Percentiles rank a stretch among this genome's conserved stretches.
These are phyloP conservation scores for Chesias legatella DNA, from an alignment of 2,888 invertebrate genomes.

Conservation along the genomic window DNA sequence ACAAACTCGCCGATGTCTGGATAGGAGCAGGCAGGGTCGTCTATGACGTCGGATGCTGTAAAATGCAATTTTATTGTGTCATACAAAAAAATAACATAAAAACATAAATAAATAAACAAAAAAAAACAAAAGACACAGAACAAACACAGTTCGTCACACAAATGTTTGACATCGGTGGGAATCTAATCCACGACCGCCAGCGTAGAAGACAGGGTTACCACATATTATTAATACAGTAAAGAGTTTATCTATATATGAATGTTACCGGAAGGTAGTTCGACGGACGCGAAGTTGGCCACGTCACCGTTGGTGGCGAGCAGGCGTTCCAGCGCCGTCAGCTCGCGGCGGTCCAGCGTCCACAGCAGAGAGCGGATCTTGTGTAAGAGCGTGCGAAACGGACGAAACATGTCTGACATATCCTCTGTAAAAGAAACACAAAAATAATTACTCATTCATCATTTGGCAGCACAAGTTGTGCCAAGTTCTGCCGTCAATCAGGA, in stretches of 20 bases:
- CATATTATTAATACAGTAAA: too few relatives aligned
- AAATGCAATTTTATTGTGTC: slow-evolving; percentile 1
- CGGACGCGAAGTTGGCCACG: slow-evolving; percentile 65
- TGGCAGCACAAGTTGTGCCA: too few relatives aligned
- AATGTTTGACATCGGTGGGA: too few relatives aligned
- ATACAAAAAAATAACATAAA: too few relatives aligned
- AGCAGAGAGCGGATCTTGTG: slow-evolving; percentile 95
- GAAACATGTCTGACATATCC: slow-evolving; percentile 97
- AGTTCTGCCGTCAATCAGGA: too few relatives aligned
- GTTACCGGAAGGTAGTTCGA: slow-evolving; percentile 67
- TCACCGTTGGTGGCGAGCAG: slow-evolving; percentile 95
- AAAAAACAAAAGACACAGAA: too few relatives aligned
- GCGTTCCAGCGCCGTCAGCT: slow-evolving; percentile 92
- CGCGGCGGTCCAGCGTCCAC: slow-evolving; percentile 91
- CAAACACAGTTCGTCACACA: too few relatives aligned
- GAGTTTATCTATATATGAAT: too few relatives aligned
- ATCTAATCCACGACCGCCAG: too few relatives aligned
- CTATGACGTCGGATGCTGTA: slow-evolving; percentile 46
- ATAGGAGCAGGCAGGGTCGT: slow-evolving; percentile 57
- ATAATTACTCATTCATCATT: too few relatives aligned
- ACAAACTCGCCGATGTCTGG: slow-evolving; percentile 85
- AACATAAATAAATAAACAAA: too few relatives aligned
- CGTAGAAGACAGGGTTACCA: too few relatives aligned
- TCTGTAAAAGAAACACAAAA: slow-evolving; percentile 60
- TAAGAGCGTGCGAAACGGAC: slow-evolving; percentile 93